Evolutionary conservation across 1,140 invertebrate species (phyloP).

Genomic region (Gonatopus flavifemur): DNA sequence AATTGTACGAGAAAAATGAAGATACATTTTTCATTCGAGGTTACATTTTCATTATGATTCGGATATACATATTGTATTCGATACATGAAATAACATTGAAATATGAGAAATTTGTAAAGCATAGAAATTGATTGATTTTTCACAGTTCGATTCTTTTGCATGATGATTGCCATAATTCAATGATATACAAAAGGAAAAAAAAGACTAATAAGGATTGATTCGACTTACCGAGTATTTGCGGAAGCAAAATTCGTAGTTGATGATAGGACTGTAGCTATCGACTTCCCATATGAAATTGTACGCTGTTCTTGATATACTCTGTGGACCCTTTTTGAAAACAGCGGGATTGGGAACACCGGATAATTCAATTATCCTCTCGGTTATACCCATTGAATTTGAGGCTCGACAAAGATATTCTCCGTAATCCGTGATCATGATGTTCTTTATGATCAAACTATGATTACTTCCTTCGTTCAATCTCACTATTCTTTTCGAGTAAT

Average conservation of each 20-base stretch:
- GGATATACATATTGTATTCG: no score
- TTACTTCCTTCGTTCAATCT: conserved; percentile 61
- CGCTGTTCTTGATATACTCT: conserved; percentile 49
- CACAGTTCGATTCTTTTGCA: no score
- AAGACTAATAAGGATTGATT: no score
- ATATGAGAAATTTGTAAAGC: no score
- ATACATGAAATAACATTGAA: no score
- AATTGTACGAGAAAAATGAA: no score
- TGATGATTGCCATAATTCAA: no score
- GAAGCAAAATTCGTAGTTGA: conserved; percentile 72
- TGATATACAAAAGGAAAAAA: no score
- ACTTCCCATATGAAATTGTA: conserved; percentile 76
- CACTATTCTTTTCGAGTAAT: conserved; percentile 62
- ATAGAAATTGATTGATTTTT: no score
- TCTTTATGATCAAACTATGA: conserved; percentile 69
- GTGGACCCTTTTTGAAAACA: conserved; percentile 62
- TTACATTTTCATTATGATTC: no score
- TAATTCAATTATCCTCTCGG: conserved; percentile 59
- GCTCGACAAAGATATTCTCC: conserved; percentile 78
- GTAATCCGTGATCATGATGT: conserved; percentile 70
- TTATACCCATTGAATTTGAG: conserved; percentile 68
- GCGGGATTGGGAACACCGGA: conserved; percentile 65
- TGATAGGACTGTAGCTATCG: conserved; percentile 73
- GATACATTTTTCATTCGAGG: no score
- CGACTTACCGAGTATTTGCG: conserved; percentile 48